Evolutionary conservation across 2,888 invertebrate genomes (phyloP).

Genomic region (Lepidocyrtoides sp.): DNA sequence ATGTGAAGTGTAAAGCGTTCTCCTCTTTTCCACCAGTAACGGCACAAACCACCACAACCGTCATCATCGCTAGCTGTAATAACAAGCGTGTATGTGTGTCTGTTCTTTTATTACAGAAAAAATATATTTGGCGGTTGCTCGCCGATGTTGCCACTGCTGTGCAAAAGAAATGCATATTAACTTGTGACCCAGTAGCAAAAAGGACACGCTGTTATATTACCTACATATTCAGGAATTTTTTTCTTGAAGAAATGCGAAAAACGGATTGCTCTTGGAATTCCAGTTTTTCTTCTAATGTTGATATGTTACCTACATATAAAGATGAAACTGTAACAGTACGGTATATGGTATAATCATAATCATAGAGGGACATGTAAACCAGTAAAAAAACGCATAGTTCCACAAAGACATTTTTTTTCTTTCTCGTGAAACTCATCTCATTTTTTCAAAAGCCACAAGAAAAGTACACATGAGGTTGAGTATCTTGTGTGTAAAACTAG

Average conservation of each 20-base stretch:
- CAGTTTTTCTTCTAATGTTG: no score
- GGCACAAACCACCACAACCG: background rate
- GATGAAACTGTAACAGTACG: background rate
- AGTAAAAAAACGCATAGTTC: background rate
- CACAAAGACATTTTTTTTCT: background rate
- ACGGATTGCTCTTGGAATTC: slow-evolving; percentile 7
- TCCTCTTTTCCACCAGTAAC: background rate
- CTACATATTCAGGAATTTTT: no score
- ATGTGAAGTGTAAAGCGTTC: background rate
- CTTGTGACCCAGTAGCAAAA: background rate
- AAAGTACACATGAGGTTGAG: background rate
- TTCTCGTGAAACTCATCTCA: background rate
- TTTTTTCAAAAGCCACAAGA: slow-evolving; percentile 7
- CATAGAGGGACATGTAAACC: background rate
- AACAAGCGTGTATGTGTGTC: background rate
- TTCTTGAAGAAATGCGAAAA: background rate
- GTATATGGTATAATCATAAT: background rate
- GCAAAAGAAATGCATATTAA: background rate
- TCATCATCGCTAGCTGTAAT: background rate
- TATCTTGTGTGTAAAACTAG: background rate
- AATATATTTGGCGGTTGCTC: background rate
- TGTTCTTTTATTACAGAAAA: background rate
- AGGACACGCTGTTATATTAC: background rate
- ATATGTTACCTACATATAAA: background rate
- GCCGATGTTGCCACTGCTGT: no score